Percentiles rank a stretch among this genome's conserved stretches.
phyloP scores from a whole-genome alignment of 2,888 invertebrate species.

The Ichneumoninae sp. region DNA sequence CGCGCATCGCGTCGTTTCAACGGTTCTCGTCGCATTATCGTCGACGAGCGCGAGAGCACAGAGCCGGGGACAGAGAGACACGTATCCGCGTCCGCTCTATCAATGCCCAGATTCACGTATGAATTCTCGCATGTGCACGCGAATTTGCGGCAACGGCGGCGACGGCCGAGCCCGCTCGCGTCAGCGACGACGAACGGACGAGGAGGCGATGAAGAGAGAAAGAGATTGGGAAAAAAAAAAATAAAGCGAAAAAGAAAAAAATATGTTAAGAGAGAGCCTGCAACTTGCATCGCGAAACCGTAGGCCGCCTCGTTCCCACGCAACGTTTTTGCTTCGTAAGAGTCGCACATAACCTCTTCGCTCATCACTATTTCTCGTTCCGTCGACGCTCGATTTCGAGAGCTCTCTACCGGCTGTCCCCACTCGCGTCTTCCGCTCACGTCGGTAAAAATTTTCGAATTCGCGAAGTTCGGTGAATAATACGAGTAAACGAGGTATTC shows the following conservation, averaged over 20 bases:
- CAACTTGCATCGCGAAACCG: slow-evolving; percentile 39
- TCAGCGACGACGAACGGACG: slow-evolving; percentile 23
- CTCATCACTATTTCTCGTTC: slow-evolving; percentile 43
- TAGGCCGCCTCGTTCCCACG: slow-evolving; percentile 61
- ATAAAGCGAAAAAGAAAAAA: neutral
- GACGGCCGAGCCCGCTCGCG: slow-evolving; percentile 24
- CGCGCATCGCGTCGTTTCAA: slow-evolving; percentile 50
- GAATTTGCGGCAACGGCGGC: slow-evolving; percentile 37
- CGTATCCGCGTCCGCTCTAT: neutral
- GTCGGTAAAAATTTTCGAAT: neutral
- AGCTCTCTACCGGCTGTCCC: neutral
- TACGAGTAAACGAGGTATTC: too few species aligned
- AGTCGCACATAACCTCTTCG: slow-evolving; percentile 9
- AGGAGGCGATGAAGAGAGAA: neutral
- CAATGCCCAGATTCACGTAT: neutral
- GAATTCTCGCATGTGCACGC: slow-evolving; percentile 17
- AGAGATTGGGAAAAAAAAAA: neutral
- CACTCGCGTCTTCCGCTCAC: neutral
- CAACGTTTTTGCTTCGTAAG: slow-evolving; percentile 41
- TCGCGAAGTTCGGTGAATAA: neutral
- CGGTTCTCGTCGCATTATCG: slow-evolving; percentile 54
- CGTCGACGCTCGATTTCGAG: slow-evolving; percentile 9
- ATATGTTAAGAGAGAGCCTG: neutral
- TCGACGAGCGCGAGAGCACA: slow-evolving; percentile 1
- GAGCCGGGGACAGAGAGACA: neutral